A percentile compares a stretch with the other conserved stretches of the same genome.
These are phyloP conservation scores for Scolanthus callimorphus DNA, from an alignment of 92 coral and sea anemone genomes.

Conservation along the genomic window DNA sequence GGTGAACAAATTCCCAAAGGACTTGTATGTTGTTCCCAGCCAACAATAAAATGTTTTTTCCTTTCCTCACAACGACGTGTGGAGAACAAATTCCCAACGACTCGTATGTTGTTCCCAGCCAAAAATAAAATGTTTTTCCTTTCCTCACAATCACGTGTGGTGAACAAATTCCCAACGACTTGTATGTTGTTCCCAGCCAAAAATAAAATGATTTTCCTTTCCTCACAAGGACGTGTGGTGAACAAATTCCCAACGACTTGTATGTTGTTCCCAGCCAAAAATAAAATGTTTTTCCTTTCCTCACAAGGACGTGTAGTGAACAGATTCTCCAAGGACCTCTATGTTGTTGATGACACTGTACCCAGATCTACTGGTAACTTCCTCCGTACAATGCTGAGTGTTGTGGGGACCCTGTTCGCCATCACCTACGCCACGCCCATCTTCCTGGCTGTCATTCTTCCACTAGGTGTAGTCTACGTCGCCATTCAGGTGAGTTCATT, in stretches of 20 bases:
- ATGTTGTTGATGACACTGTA: conserved; percentile 74
- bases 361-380: conserved; percentile 43
- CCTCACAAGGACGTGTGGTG: conserved; percentile 51
- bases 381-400: conserved; percentile 52
- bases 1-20: no score
- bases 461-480: conserved; percentile 62
- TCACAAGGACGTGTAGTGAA: conserved; percentile 62
- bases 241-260: conserved; percentile 91
- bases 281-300: no score
- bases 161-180: no score
- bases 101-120: conserved; percentile 67
- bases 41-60: no score
- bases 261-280: no score
- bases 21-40: no score
- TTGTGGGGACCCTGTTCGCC: conserved; percentile 75
- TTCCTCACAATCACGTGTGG: no score
- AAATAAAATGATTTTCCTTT: no score
- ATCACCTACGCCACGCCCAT: conserved; percentile 88
- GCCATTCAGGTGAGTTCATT: conserved; percentile 74
- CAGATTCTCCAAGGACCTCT: conserved; percentile 90
- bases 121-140: no score
- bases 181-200: no score
- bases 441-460: conserved; percentile 69
- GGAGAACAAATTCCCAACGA: conserved; percentile 91
- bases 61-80: conserved; percentile 46